Percentiles rank a stretch among this genome's conserved stretches.
Conservation (phyloP, 2,113 vertebrate genomes). For the Scalopus aquaticus region DNA sequence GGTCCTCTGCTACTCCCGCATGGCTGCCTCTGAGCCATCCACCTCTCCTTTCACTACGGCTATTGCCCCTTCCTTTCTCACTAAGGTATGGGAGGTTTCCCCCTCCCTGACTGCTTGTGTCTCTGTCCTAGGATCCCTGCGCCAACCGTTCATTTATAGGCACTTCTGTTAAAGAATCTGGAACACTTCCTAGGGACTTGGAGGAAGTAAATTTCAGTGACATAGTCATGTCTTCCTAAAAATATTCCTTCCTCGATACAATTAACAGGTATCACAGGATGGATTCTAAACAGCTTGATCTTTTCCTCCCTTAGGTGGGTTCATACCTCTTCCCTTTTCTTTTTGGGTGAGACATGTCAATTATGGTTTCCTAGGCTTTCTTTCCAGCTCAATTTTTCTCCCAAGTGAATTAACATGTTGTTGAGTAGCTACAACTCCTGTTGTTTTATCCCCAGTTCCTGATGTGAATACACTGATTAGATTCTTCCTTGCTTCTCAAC, state of each 20-base stretch:
- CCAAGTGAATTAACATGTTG: neutral
- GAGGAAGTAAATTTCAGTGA: conserved; percentile 47
- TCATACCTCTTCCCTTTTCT: neutral
- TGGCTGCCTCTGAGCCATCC: neutral
- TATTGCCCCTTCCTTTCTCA: neutral
- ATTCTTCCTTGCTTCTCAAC: neutral
- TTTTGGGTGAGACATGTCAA: neutral
- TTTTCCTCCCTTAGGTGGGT: neutral
- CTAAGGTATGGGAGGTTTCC: neutral
- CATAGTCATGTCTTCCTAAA: conserved; percentile 35
- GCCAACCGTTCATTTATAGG: neutral
- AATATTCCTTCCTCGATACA: conserved; percentile 21
- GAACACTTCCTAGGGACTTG: neutral
- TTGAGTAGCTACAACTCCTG: neutral
- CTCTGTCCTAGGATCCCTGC: neutral
- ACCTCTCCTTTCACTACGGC: neutral
- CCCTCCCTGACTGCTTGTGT: neutral
- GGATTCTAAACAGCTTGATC: conserved; percentile 8
- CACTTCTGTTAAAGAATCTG: conserved; percentile 29
- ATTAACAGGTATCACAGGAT: conserved; percentile 1
- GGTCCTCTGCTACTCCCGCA: neutral
- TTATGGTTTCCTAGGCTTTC: neutral
- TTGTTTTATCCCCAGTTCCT: neutral
- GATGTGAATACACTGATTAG: neutral
- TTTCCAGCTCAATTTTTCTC: conserved; percentile 5